Evolutionary conservation across 2,888 invertebrate species (phyloP).

Genomic region (Blomia tropicalis): DNA sequence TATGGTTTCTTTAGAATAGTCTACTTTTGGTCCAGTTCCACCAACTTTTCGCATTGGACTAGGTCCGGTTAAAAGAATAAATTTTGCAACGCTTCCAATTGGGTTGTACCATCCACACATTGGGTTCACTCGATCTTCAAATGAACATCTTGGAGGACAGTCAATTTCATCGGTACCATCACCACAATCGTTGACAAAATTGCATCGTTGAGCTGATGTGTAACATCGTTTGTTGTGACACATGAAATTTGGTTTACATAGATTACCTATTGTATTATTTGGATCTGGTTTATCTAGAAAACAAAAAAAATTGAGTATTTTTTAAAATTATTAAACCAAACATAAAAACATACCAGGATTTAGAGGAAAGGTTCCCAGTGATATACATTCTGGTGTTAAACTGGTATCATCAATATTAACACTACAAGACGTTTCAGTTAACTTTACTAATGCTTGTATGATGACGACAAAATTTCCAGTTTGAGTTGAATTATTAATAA

Average conservation of each 20-base stretch:
- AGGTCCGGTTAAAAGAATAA: background rate
- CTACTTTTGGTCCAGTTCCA: background rate
- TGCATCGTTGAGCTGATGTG: background rate
- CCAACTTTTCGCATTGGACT: background rate
- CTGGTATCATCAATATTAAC: constrained; percentile 29
- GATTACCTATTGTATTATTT: background rate
- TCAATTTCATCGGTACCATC: constrained; percentile 27
- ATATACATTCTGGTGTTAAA: constrained; percentile 25
- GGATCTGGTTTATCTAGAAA: background rate
- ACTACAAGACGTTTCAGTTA: constrained; percentile 11
- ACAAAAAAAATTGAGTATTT: background rate
- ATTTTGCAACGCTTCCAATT: background rate
- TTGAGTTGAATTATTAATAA: constrained; percentile 3
- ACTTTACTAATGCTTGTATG: constrained; percentile 25
- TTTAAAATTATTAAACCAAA: no score
- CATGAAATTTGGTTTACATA: background rate
- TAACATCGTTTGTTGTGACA: background rate
- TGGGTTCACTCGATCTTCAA: constrained; percentile 25
- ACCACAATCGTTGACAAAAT: constrained; percentile 25
- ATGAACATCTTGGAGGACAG: constrained; percentile 21
- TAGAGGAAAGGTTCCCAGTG: background rate
- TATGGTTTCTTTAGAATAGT: background rate
- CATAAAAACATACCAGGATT: background rate
- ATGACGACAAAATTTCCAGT: constrained; percentile 25
- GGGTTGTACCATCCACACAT: constrained; percentile 29